These are phyloP conservation scores for Rhabdomys dilectus DNA, from an alignment of 2,113 vertebrate species.

Conservation along the genomic window DNA sequence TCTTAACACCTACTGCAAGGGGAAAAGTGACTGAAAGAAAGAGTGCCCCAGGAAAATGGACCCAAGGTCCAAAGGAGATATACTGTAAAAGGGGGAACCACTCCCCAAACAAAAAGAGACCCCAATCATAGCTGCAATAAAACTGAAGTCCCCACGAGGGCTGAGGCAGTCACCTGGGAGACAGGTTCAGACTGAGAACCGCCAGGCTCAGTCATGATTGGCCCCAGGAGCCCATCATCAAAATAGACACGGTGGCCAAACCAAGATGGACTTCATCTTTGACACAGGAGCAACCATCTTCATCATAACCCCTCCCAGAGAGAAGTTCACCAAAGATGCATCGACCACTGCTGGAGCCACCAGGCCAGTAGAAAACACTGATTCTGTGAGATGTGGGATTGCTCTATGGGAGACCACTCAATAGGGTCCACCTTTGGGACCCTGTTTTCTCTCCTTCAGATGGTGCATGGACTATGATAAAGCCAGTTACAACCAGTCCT, in stretches of 20 bases:
- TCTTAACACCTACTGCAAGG: neutral
- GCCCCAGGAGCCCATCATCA: neutral
- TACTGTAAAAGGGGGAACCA: neutral
- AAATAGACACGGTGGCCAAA: neutral
- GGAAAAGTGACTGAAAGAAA: neutral
- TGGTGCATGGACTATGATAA: neutral
- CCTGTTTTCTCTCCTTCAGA: neutral
- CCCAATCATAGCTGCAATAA: too few species aligned
- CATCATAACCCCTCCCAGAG: neutral
- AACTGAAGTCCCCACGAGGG: neutral
- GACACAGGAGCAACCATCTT: neutral
- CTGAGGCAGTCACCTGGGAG: neutral
- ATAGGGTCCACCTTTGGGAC: neutral
- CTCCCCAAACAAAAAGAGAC: neutral
- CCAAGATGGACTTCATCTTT: neutral
- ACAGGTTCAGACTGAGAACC: neutral
- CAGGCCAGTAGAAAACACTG: neutral
- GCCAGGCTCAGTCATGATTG: neutral
- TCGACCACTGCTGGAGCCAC: neutral
- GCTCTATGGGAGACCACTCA: neutral
- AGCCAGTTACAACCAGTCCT: neutral
- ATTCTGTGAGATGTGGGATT: neutral
- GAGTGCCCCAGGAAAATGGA: neutral
- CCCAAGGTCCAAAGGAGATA: neutral
- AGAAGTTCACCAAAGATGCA: neutral